phyloP scores from a whole-genome alignment of 2,888 invertebrate genomes.

The Drosophila kanekoi region DNA sequence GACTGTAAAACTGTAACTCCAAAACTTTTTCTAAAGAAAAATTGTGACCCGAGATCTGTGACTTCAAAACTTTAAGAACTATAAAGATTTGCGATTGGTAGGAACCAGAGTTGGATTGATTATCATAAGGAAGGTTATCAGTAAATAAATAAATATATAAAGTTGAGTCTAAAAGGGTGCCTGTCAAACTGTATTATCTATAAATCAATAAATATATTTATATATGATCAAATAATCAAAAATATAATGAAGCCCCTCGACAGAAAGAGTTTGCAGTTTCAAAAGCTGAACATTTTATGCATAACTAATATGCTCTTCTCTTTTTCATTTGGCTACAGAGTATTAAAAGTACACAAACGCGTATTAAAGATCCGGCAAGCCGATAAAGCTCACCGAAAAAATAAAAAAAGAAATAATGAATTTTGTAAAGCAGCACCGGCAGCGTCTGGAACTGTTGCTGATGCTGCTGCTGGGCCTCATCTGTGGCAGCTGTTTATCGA shows the following conservation, averaged over 20 bases:
- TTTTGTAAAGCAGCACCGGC: conserved; percentile 36
- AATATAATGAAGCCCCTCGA: no score
- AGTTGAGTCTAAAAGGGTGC: not conserved
- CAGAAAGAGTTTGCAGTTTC: no score
- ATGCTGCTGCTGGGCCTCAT: conserved; percentile 74
- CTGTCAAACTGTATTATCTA: not conserved
- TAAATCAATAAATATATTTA: no score
- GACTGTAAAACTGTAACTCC: not conserved
- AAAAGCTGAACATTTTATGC: no score
- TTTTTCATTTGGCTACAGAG: not conserved
- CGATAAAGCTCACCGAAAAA: conserved; percentile 2
- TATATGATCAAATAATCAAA: no score
- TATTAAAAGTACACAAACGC: conserved; percentile 55
- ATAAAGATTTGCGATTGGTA: no score
- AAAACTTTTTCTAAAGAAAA: not conserved
- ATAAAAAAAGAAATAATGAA: conserved; percentile 16
- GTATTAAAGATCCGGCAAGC: conserved; percentile 11
- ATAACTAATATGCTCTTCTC: not conserved
- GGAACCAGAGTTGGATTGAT: no score
- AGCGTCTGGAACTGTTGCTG: conserved; percentile 57
- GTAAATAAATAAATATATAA: not conserved
- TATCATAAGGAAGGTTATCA: no score
- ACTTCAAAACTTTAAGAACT: no score
- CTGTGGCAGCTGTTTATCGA: conserved; percentile 75
- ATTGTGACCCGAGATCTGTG: no score